These are phyloP conservation scores for Rhagoletis zephyria DNA, from an alignment of 1,140 invertebrate species.

Conservation along the genomic window DNA sequence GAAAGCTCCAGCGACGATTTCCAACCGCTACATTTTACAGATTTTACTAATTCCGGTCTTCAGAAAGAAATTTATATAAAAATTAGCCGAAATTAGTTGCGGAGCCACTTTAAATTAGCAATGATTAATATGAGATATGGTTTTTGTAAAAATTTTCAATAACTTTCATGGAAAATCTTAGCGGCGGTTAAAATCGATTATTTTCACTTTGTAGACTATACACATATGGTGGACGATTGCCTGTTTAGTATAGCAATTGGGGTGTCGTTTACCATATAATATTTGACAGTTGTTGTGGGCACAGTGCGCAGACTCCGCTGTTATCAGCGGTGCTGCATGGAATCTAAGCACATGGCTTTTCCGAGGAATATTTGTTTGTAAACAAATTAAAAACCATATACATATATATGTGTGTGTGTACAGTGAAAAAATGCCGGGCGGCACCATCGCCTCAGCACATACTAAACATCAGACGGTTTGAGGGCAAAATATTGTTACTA, in stretches of 20 bases:
- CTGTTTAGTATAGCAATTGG: not conserved
- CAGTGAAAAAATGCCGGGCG: too few relatives aligned
- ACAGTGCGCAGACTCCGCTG: conserved; percentile 63
- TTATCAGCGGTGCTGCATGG: conserved; percentile 60
- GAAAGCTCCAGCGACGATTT: not conserved
- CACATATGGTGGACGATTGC: conserved; percentile 33
- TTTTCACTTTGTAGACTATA: conserved; percentile 30
- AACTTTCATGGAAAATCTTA: not conserved
- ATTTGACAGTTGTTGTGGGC: conserved; percentile 1
- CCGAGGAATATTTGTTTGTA: conserved; percentile 54
- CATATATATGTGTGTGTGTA: not conserved
- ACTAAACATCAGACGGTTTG: too few relatives aligned
- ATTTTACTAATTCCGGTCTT: not conserved
- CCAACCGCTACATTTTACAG: not conserved
- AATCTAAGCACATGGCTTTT: not conserved
- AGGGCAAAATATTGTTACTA: too few relatives aligned
- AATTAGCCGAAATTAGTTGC: not conserved
- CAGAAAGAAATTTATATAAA: not conserved
- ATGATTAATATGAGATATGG: not conserved
- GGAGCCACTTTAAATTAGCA: not conserved
- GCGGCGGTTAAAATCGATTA: conserved; percentile 48
- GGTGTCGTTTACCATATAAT: not conserved
- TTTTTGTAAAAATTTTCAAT: not conserved
- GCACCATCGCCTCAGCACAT: too few relatives aligned
- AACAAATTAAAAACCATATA: conserved; percentile 57